Evolutionary conservation across 1,140 invertebrate species (phyloP), one percentile per base, ranked within the genome.

Genomic region (Atta texana): DNA sequence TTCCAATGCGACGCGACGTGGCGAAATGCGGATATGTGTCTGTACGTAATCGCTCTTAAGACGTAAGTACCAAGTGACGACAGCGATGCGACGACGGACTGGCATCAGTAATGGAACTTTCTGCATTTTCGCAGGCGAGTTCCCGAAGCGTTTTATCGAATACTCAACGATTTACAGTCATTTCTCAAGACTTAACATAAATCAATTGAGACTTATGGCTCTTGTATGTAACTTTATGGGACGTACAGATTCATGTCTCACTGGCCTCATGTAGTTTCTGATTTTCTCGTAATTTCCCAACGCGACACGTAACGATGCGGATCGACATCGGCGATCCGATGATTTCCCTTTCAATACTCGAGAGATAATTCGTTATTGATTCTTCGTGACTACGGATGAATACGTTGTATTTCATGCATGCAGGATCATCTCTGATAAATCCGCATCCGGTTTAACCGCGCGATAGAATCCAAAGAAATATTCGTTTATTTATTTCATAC

Each of bases 281-380:
- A 86, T 80, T 86, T 86, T 21, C 74, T 34, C 74, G 74, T 77
- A 85, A 88, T 86, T 86, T 69, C 24, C 72, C 72, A 89, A 87
- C 76, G 68, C 57, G 39, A 24, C 55, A 21, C 74, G 80, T 89
- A 86, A 88, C 86, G 86, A 87, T 77, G 57, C 34, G 72, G 76
- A 78, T 69, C 69, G 28, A 76, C 74, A 55, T 69, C 16, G 72
- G 6, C 34, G 53, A 44, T 72, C 49, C 53, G 63, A n/a, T 7
- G 74, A 84, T 61, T 84, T 84, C n/a, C 55, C 55, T 84, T 75
- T 75, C 82, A 87, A 81, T 88, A 84, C 59, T 53, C 63, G 28
- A 66, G 74, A 6, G 68, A 85, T 85, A 21, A 69, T 69, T 44
- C 74, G 82, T 68, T 85, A 85, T 85, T 85, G 80, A 85, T 87